phyloP scores from a whole-genome alignment of 2,113 vertebrate genomes.

The Trinectes maculatus region DNA sequence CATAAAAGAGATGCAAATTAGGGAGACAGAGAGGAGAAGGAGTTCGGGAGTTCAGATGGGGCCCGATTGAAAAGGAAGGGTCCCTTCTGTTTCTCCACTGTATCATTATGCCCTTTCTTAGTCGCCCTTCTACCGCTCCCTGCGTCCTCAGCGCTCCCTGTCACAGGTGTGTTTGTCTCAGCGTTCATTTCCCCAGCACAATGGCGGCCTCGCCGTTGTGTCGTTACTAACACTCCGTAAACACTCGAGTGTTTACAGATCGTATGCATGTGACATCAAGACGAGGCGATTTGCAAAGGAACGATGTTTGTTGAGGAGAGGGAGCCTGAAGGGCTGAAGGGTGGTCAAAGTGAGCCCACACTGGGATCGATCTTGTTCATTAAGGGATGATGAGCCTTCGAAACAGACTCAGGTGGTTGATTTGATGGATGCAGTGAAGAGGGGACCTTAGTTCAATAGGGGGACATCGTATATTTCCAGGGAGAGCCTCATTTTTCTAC shows the following conservation, averaged over 20 bases:
- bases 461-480: conserved; percentile 55
- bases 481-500: conserved; percentile 63
- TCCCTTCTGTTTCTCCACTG: conserved; percentile 60
- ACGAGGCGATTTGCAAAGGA: conserved; percentile 49
- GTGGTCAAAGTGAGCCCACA: conserved; percentile 38
- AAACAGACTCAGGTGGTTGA: conserved; percentile 59
- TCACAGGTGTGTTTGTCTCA: conserved; percentile 36
- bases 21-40: conserved; percentile 48
- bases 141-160: conserved; percentile 6
- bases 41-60: conserved; percentile 63
- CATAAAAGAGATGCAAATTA: conserved; percentile 79
- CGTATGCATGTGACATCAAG: conserved; percentile 25
- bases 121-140: conserved; percentile 44
- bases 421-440: conserved; percentile 61
- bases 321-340: too few relatives aligned
- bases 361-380: conserved; percentile 71
- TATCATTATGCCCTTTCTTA: conserved; percentile 50
- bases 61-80: conserved; percentile 68
- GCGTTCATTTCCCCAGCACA: conserved; percentile 48
- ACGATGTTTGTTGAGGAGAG: too few relatives aligned
- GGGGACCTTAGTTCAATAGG: conserved; percentile 50
- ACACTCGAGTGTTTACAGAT: conserved; percentile 34
- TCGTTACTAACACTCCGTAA: conserved; percentile 23
- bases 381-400: conserved; percentile 63
- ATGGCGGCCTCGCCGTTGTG: conserved; percentile 28